A percentile compares a stretch with the other conserved stretches of the same genome.
Evolutionary conservation across 1,140 invertebrate genomes (phyloP).

Genomic region (Drosophila pseudoananassae): DNA sequence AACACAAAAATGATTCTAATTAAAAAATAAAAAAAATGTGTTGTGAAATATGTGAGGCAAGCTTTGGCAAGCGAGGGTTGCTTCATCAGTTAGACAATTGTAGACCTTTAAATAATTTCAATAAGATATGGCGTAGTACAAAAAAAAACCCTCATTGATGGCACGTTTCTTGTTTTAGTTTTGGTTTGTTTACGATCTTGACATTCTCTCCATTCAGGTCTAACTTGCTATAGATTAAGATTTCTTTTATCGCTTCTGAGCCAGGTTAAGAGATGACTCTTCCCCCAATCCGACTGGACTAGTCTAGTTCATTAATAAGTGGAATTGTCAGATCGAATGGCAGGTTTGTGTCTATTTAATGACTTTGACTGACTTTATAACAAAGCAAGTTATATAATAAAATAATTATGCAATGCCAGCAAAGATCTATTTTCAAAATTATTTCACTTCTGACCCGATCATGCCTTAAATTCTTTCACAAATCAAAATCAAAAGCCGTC

Average conservation of each 20-base stretch:
- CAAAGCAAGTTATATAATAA: constrained; percentile 40
- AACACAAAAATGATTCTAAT: constrained; percentile 45
- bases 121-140: neutral
- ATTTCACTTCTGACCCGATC: constrained; percentile 28
- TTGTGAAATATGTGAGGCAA: constrained; percentile 44
- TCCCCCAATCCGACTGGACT: constrained; percentile 14
- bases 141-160: neutral
- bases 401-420: neutral
- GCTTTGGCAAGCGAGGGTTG: constrained; percentile 16
- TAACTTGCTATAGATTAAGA: constrained; percentile 64
- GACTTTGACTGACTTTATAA: constrained; percentile 32
- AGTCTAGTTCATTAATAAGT: constrained; percentile 63
- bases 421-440: neutral
- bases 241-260: constrained; percentile 33
- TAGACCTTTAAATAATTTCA: neutral
- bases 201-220: constrained; percentile 70
- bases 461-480: constrained; percentile 42
- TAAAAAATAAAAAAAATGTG: constrained; percentile 53
- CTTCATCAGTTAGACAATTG: constrained; percentile 3
- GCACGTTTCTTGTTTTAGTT: constrained; percentile 21
- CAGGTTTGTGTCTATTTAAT: constrained; percentile 41
- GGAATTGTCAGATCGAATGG: constrained; percentile 25
- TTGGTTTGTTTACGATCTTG: constrained; percentile 67
- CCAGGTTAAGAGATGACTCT: constrained; percentile 11
- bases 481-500: constrained; percentile 47